Conservation (phyloP, 2,113 vertebrate genomes). For the Aspiorhynchus laticeps region DNA sequence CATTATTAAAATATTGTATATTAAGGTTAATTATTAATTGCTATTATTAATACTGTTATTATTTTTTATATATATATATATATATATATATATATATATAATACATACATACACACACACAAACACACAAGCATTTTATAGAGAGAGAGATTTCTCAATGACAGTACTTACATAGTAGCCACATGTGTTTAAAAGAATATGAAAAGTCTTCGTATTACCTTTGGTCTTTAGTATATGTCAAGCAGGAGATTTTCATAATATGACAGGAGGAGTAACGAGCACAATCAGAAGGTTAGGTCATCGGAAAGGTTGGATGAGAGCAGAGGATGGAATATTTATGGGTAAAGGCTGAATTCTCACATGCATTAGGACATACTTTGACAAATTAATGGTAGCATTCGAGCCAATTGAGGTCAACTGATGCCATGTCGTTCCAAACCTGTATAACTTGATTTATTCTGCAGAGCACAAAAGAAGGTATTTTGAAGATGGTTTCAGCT, state of each 20-base stretch:
- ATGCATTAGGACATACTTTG: neutral
- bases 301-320: neutral
- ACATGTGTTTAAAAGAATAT: neutral
- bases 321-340: slow-evolving; percentile 26
- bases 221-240: slow-evolving; percentile 21
- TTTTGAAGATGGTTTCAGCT: too few species aligned
- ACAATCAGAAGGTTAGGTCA: slow-evolving; percentile 30
- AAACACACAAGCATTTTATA: neutral
- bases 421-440: neutral
- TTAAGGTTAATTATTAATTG: neutral
- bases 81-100: too few species aligned
- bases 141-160: neutral
- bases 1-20: too few species aligned
- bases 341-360: neutral
- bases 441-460: too few species aligned
- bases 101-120: too few species aligned
- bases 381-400: slow-evolving; percentile 8
- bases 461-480: too few species aligned
- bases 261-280: slow-evolving; percentile 8
- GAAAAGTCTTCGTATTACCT: slow-evolving; percentile 29
- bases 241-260: slow-evolving; percentile 9
- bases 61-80: too few species aligned
- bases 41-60: too few species aligned
- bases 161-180: neutral
- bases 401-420: slow-evolving; percentile 24